Evolutionary conservation across 2,888 invertebrate genomes (phyloP), one percentile per base, ranked within the genome.

Genomic region (Cheilosia soror): DNA sequence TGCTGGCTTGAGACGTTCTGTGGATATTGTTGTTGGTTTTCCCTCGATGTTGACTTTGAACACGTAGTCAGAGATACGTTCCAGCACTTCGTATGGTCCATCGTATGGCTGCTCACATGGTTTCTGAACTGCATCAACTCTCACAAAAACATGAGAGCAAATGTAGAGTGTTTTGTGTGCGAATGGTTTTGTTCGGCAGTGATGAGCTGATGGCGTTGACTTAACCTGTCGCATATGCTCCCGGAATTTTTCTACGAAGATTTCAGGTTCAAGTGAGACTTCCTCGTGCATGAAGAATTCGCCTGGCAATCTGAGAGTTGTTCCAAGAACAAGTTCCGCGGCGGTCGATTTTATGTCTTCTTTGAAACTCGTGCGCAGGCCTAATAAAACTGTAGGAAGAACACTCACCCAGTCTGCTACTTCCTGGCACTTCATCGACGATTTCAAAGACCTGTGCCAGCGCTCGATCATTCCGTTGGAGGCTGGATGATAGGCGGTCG

Each of bases 291-390:
- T 37, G 53, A 66, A 66, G 53, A 66, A 66, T 53, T 66, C 53
- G n/a, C 72, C 47, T 49, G 72, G 72, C 15, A 72, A 60, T 60
- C 72, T 47, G 6, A 72, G 51, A 2, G 37, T 62, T n/a, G 72
- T 72, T 62, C 72, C 62, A 20, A 49, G 31, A 29, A 72, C 72
- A 13, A 73, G 62, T 63, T 73, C 60, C 37, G 72, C 72, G 6
- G 72, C 72, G 20, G 72, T 37, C 11, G 72, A 72, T 25, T 88
- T 78, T 0, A 89, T 49, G 75, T 90, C 89, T 33, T 89, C 89
- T 73, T 90, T 90, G 29, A 83, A 76, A 5, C 87, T 83, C 0
- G 89, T 87, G 2, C 91, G 88, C 1, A 91, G 53, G 0, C 90
- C 91, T 4, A 92, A 86, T 44, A 40, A 55, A 42, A 68, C 57